Conservation (phyloP, 2,797 vertebrate genomes). For the Vespertilio murinus region DNA sequence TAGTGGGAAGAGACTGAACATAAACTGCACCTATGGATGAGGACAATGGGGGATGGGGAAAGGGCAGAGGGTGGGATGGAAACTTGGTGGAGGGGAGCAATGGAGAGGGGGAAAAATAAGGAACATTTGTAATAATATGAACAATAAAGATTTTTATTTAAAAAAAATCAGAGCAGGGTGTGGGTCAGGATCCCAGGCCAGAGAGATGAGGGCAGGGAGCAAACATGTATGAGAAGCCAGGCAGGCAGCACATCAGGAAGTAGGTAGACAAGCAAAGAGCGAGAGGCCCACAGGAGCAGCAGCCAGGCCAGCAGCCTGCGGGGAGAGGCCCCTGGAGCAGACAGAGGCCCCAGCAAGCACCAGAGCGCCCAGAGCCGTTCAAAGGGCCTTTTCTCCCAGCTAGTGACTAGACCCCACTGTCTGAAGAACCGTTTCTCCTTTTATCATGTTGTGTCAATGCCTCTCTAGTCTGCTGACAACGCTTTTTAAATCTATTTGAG, state of each 20-base stretch:
- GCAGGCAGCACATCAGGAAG: background rate
- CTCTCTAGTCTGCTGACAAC: background rate
- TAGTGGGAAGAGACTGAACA: too few species aligned
- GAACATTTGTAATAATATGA: too few species aligned
- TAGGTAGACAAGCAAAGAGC: background rate
- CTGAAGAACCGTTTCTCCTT: background rate
- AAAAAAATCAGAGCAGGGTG: background rate
- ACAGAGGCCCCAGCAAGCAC: background rate
- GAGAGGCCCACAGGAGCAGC: background rate
- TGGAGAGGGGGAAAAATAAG: too few species aligned
- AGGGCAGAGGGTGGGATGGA: too few species aligned
- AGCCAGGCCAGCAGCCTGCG: accelerated
- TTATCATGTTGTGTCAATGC: background rate
- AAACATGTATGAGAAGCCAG: background rate
- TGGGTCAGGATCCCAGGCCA: background rate
- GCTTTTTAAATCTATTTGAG: background rate
- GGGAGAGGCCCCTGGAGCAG: background rate
- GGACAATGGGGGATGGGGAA: too few species aligned
- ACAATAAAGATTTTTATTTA: too few species aligned
- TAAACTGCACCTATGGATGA: too few species aligned
- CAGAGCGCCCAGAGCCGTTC: background rate
- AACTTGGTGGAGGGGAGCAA: too few species aligned
- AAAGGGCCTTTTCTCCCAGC: background rate
- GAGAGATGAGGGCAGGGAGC: background rate
- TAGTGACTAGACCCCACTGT: background rate